A percentile compares a stretch with the other conserved stretches of the same genome.
Conservation (phyloP, 2,797 vertebrate genomes). For the Helostoma temminkii region DNA sequence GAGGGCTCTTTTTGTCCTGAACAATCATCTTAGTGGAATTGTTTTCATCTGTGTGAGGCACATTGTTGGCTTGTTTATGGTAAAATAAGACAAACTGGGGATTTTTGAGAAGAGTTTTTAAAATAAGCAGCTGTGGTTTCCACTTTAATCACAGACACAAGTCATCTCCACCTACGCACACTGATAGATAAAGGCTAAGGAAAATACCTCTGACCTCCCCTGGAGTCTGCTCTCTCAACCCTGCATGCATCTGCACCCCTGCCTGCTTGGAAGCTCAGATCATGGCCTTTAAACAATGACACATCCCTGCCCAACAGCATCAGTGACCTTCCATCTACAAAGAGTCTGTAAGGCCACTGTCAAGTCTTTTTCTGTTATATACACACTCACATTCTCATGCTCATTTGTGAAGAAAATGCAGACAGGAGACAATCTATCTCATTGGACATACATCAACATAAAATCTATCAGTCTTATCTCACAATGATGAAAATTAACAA, state of each 20-base stretch:
- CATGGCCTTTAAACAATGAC: slow-evolving; percentile 65
- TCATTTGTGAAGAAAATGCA: too few species aligned
- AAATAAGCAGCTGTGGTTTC: slow-evolving; percentile 4
- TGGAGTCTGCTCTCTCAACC: slow-evolving; percentile 41
- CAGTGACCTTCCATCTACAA: slow-evolving; percentile 61
- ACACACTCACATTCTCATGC: too few species aligned
- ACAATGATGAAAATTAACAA: too few species aligned
- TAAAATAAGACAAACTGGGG: not conserved
- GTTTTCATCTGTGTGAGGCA: not conserved
- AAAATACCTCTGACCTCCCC: slow-evolving; percentile 9
- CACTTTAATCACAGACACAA: slow-evolving; percentile 37
- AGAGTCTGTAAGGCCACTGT: slow-evolving; percentile 51
- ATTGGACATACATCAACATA: too few species aligned
- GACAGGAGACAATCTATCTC: too few species aligned
- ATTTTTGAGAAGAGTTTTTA: slow-evolving; percentile 4
- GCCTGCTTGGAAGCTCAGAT: slow-evolving; percentile 48
- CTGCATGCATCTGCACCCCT: slow-evolving; percentile 35
- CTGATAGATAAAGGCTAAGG: slow-evolving; percentile 42
- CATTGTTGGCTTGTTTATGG: not conserved
- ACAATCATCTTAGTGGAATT: too few species aligned
- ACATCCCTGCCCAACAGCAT: slow-evolving; percentile 47
- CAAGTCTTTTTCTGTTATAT: too few species aligned
- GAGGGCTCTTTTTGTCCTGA: too few species aligned
- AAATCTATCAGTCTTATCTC: too few species aligned
- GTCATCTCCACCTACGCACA: slow-evolving; percentile 19